Conservation (phyloP, 2,113 vertebrate species). For the Struthidea cinerea region DNA sequence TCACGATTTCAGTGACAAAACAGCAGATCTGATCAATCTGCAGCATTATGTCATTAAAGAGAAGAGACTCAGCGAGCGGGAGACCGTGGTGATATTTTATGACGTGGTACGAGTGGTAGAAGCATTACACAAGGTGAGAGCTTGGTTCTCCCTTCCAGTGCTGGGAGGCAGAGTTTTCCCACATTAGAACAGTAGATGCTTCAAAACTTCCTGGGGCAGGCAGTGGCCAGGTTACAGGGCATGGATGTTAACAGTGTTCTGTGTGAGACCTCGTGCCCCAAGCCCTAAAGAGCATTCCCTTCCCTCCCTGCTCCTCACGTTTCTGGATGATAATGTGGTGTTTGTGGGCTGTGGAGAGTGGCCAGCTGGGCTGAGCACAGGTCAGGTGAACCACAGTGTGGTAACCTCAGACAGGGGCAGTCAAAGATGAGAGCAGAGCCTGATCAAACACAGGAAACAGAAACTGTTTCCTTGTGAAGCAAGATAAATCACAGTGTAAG, state of each 20-base stretch:
- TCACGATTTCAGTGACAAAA: conserved; percentile 96
- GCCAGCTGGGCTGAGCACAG: neutral
- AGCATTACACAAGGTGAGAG: conserved; percentile 91
- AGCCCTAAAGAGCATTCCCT: neutral
- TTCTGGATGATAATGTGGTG: accelerated
- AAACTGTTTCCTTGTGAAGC: neutral
- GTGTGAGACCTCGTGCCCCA: accelerated
- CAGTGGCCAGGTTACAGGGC: neutral
- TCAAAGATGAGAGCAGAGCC: neutral
- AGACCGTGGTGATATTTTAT: conserved; percentile 96
- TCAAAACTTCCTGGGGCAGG: neutral
- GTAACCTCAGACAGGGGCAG: neutral
- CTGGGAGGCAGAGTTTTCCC: neutral
- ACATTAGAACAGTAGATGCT: accelerated
- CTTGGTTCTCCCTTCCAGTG: neutral
- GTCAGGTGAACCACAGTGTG: neutral
- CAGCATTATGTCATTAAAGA: conserved; percentile 99
- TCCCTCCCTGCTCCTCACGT: neutral
- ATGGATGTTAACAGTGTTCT: neutral
- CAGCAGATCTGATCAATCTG: conserved; percentile 95
- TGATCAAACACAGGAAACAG: neutral
- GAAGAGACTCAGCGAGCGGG: conserved; percentile 92
- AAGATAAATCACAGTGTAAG: neutral
- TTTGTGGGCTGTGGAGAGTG: neutral
- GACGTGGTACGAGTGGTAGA: conserved; percentile 98